A percentile compares a stretch with the other conserved stretches of the same genome.
phyloP scores from a whole-genome alignment of 2,888 invertebrate species.

The Brachynemurus nebulosus region DNA sequence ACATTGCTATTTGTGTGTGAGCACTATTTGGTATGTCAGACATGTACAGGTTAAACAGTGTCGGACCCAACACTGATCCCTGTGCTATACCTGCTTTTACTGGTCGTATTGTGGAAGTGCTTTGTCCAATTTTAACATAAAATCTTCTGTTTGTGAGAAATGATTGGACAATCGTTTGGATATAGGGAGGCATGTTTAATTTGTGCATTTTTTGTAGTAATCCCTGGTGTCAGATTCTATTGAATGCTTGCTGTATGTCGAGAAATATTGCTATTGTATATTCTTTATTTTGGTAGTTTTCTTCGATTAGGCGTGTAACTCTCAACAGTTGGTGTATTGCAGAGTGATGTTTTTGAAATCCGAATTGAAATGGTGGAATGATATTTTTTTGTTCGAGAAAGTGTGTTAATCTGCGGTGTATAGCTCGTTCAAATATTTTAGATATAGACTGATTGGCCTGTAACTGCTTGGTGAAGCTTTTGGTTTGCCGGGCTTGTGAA shows the following conservation, averaged over 20 bases:
- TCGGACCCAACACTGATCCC: constrained; percentile 16
- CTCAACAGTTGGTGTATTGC: constrained; percentile 20
- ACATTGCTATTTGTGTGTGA: constrained; percentile 10
- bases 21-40: constrained; percentile 16
- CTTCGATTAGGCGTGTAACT: constrained; percentile 16
- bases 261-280: constrained; percentile 19
- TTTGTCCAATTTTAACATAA: constrained; percentile 13
- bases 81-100: constrained; percentile 21
- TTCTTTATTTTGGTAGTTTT: constrained; percentile 17
- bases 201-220: too few species aligned
- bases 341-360: constrained; percentile 20
- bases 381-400: constrained; percentile 10
- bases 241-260: constrained; percentile 22
- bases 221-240: constrained; percentile 22
- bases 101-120: constrained; percentile 7
- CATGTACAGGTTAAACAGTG: constrained; percentile 16
- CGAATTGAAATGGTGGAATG: constrained; percentile 19
- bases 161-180: too few species aligned
- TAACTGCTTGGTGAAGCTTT: constrained; percentile 14
- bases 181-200: too few species aligned
- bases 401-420: constrained; percentile 10
- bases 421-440: constrained; percentile 19
- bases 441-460: constrained; percentile 21
- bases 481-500: constrained; percentile 18
- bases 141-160: constrained; percentile 18